phyloP scores from a whole-genome alignment of 2,797 vertebrate species.

The Eidolon dupreanum region DNA sequence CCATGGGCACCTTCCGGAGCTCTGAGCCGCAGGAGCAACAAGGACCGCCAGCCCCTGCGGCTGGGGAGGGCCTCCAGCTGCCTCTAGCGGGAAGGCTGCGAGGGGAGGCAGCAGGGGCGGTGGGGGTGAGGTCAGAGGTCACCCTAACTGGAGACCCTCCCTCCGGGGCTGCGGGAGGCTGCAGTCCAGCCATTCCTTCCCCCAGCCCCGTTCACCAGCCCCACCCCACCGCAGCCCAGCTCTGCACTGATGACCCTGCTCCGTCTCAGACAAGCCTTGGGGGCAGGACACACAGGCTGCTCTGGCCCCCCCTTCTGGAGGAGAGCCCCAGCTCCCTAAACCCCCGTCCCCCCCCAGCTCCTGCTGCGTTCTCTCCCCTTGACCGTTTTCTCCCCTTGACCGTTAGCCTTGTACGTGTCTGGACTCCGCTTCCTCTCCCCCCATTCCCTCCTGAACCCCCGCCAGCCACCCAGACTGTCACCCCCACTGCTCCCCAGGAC shows the following conservation, averaged over 20 bases:
- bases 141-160: background rate
- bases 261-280: background rate
- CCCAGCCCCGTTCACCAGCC: no score
- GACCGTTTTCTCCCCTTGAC: background rate
- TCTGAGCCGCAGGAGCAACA: background rate
- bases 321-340: no score
- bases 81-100: fast-evolving
- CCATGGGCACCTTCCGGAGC: background rate
- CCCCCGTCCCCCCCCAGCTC: background rate
- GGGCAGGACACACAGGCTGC: background rate
- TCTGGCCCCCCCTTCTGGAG: background rate
- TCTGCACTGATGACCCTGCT: no score
- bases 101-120: background rate
- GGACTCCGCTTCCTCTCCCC: no score
- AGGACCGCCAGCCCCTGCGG: background rate
- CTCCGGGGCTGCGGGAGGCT: background rate
- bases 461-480: background rate
- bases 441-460: background rate
- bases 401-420: background rate
- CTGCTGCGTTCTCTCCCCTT: background rate
- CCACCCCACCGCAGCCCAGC: fast-evolving
- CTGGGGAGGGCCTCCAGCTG: background rate
- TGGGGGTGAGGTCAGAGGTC: background rate
- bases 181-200: fast-evolving
- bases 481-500: background rate